Evolutionary conservation across 2,888 invertebrate genomes (phyloP).

Genomic region (Aphodius granarius): DNA sequence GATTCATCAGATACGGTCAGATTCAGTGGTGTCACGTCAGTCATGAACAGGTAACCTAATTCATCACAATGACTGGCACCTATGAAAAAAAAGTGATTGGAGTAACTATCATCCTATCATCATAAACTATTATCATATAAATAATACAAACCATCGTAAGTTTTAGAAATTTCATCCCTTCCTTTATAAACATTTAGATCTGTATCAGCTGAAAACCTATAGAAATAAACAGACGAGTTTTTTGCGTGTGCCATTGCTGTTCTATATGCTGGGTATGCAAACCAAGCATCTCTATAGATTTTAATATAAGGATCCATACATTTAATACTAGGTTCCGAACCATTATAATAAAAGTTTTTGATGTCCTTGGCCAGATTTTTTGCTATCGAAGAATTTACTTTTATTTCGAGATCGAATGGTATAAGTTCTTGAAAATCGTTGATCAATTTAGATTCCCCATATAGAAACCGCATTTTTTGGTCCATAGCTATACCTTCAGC

Average conservation of each 20-base stretch:
- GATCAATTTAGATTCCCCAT: background rate
- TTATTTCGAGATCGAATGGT: constrained; percentile 9
- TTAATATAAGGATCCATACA: background rate
- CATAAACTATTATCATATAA: no score
- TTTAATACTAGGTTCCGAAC: background rate
- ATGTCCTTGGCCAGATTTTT: background rate
- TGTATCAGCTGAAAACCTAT: constrained; percentile 11
- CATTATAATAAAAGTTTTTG: constrained; percentile 7
- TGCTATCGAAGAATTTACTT: background rate
- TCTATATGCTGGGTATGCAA: constrained; percentile 7
- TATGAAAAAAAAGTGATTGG: constrained; percentile 18
- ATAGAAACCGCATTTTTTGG: background rate
- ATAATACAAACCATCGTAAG: constrained; percentile 1
- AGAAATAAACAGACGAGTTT: constrained; percentile 6
- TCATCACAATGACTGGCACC: constrained; percentile 41
- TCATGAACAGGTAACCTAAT: constrained; percentile 40
- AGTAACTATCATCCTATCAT: no score
- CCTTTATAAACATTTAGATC: background rate
- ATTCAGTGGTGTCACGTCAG: constrained; percentile 22
- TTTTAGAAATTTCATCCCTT: constrained; percentile 4
- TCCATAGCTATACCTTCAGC: constrained; percentile 13
- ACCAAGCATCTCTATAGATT: constrained; percentile 1
- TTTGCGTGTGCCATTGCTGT: constrained; percentile 2
- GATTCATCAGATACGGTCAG: constrained; percentile 20
- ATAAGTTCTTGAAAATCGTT: constrained; percentile 5